Conservation (phyloP, 1,140 invertebrate species). For the Heliconius hermathena region DNA sequence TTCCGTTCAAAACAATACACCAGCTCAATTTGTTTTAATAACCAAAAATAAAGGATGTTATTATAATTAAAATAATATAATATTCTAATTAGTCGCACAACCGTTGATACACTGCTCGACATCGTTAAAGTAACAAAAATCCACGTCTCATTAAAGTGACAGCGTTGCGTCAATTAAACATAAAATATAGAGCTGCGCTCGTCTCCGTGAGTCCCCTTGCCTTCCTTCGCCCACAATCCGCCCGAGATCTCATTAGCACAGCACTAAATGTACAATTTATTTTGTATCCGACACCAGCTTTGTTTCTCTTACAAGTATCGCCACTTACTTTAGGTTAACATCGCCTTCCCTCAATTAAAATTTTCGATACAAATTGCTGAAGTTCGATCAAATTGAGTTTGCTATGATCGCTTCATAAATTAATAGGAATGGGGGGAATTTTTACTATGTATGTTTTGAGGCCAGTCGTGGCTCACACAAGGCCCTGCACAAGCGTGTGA, state of each 20-base stretch:
- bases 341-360: conserved; percentile 41
- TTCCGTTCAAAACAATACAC: no score
- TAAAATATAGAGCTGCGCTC: conserved; percentile 73
- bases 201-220: conserved; percentile 2
- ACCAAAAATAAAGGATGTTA: background rate
- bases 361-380: conserved; percentile 26
- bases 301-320: conserved; percentile 68
- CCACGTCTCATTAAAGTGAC: conserved; percentile 71
- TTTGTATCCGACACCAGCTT: conserved; percentile 71
- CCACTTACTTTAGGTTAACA: conserved; percentile 58
- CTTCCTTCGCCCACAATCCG: conserved; percentile 45
- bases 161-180: conserved; percentile 74
- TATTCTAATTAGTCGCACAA: conserved; percentile 27
- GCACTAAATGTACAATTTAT: conserved; percentile 75
- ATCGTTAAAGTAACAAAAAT: conserved; percentile 55
- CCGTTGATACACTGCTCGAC: conserved; percentile 19
- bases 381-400: conserved; percentile 25
- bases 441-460: no score
- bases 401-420: conserved; percentile 13
- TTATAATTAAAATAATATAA: background rate
- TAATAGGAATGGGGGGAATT: background rate
- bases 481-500: no score
- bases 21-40: background rate
- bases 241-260: conserved; percentile 70
- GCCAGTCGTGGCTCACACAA: no score